Base-by-base conservation (phyloP, 2,113 vertebrate species). In the Thomomys bottae region DNA sequence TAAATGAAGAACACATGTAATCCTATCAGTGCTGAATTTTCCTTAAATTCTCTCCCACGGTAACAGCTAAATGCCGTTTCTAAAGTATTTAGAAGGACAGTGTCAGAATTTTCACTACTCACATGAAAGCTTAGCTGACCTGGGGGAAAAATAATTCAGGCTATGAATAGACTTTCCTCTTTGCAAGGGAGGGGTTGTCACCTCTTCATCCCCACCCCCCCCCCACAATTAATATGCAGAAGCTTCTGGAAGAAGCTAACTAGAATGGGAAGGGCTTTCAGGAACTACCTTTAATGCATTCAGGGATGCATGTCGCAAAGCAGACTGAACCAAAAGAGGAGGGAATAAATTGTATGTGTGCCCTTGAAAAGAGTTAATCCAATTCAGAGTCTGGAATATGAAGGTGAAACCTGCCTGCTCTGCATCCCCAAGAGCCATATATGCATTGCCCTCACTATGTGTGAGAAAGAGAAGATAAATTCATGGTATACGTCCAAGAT, bases 1-100 rank as follows among this genome's bases (percentile, higher is more conserved):
- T 75, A 70, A 91, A 90, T 96, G 86, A 94, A 90, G 89, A 94
- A 89, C 77, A 90, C 88, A 82, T 73, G 20, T 87, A 78, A 94
- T 95, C 82, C 66, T 92, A 87, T 94, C 77, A 75, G 40, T 36
- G 88, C 38, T 84, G 70, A 90, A 88, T 81, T 88, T 72, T 81
- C 90, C 86, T 93, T 63, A 85, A 95, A 67, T 57, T 94, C 79
- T 90, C 59, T 93, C 87, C 84, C 77, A 64, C 42, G 24, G 80
- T 91, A 87, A 49, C 77, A 93, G 70, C 80, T 93, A 87, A 92
- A 78, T 95, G 80, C 59, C 90, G 63, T 82, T 92, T 87, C 87
- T 91, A 64, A 95, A 87, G 64, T 81, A 14, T 87, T 96, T 95
- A 89, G 81, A 84, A 87, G 54, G 79, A 12, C 78, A 84, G 40